Conservation (phyloP, 2,797 vertebrate genomes). For the Petrocephalus sullivani region DNA sequence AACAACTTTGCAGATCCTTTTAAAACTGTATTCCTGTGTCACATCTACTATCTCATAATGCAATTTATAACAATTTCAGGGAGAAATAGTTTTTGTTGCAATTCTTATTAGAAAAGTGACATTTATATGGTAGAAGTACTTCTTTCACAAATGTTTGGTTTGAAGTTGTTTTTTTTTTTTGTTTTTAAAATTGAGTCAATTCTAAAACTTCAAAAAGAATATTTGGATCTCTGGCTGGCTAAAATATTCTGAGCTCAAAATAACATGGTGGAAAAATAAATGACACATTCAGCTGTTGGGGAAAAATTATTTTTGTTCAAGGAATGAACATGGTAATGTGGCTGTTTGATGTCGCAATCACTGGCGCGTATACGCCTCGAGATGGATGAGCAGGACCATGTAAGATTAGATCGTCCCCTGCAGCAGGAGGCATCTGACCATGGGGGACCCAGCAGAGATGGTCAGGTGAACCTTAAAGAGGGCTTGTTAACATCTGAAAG, state of each 20-base stretch:
- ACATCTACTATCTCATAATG: not conserved
- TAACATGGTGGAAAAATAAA: not conserved
- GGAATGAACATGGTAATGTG: not conserved
- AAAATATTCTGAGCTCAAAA: not conserved
- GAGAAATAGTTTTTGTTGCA: not conserved
- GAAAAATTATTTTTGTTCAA: not conserved
- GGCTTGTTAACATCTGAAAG: not conserved
- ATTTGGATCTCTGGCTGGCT: not conserved
- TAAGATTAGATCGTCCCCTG: not conserved
- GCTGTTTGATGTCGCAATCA: not conserved
- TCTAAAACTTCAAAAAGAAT: not conserved
- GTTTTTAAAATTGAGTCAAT: not conserved
- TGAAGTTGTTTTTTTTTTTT: not conserved
- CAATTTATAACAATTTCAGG: not conserved
- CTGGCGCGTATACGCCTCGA: not conserved
- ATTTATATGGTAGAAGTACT: not conserved
- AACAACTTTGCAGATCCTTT: not conserved
- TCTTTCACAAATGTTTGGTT: not conserved
- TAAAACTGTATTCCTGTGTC: not conserved
- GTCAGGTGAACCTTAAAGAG: not conserved
- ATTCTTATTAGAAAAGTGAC: not conserved
- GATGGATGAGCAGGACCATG: not conserved
- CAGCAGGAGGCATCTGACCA: not conserved
- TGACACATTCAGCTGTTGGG: not conserved
- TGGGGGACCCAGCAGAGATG: not conserved